Evolutionary conservation across 2,888 invertebrate genomes (phyloP), one percentile per base, ranked within the genome.

Genomic region (Oithona nana): DNA sequence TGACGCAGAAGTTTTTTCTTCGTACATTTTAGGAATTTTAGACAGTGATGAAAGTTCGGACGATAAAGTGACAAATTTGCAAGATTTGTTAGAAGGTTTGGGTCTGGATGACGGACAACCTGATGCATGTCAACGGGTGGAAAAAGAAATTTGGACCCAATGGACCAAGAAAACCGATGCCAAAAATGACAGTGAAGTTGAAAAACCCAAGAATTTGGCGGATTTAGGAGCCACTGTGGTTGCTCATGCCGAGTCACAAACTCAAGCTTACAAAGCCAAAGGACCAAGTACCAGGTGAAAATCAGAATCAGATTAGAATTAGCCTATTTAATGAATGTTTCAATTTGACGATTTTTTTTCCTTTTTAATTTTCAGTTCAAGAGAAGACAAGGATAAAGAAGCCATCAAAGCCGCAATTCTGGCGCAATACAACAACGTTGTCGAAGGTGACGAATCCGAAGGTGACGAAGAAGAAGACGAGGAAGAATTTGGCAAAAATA

Each of bases 381-480:
- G 39, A n/a, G n/a, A 39, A 11, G 39, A 39, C 39, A 39, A 39
- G 16, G 39, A 39, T 16, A 39, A 16, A 39, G 39, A 39, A 39
- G 39, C 28, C 28, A 28, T 57, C n/a, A 59, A 59, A 50, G 59
- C 59, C 24, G 59, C 59, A 16, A 50, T 59, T 49, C 49, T 59
- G 31, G 59, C 59, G 13, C 48, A 49, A 20, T 59, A 49, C 28
- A 20, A 24, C 4, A 22, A 49, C n/a, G 24, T 16, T 3, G 26
- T 26, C 3, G 49, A 59, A 3, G 31, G 31, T 8, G 31, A 31
- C 4, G 48, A 48, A 2, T 13, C 1, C 1, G 59, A 59, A 8
- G 59, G 28, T 13, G 50, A 50, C 28, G 59, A 59, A 26, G 59
- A 48, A 22, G 59, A n/a, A 22, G 59, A 26, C 13, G 59, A 48